These are phyloP conservation scores for Pangasius larnaudii DNA, from an alignment of 2,797 vertebrate genomes.

Conservation along the genomic window DNA sequence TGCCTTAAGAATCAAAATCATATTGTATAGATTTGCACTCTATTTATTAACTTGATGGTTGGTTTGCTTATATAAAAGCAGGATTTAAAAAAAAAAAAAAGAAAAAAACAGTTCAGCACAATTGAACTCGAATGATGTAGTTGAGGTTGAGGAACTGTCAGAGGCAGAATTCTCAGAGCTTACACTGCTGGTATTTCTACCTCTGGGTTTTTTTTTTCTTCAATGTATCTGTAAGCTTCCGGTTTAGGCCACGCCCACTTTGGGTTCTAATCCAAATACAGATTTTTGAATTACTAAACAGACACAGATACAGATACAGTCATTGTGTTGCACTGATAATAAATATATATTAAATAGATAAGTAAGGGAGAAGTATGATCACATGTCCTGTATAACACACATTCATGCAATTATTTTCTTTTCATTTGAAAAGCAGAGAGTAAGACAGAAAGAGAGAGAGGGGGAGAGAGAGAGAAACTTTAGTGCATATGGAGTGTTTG, in stretches of 20 bases:
- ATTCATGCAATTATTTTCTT: not conserved
- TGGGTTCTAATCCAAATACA: not conserved
- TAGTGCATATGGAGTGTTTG: slow-evolving; percentile 98
- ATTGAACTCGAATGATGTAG: not conserved
- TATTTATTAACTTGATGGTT: not conserved
- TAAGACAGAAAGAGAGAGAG: slow-evolving; percentile 56
- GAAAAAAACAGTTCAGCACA: not conserved
- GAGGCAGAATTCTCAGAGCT: not conserved
- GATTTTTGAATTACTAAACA: not conserved
- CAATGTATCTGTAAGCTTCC: not conserved
- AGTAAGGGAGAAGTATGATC: slow-evolving; percentile 44
- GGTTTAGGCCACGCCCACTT: not conserved
- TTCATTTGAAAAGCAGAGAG: slow-evolving; percentile 20
- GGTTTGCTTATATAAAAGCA: not conserved
- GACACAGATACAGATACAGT: not conserved
- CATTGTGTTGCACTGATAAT: not conserved
- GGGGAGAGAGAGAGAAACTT: slow-evolving; percentile 79
- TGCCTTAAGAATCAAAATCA: not conserved
- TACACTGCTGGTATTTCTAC: not conserved
- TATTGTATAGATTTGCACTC: too few relatives aligned
- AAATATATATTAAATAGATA: not conserved
- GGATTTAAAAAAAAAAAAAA: not conserved
- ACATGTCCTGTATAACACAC: not conserved
- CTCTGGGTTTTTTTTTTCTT: too few relatives aligned
- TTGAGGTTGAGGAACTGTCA: slow-evolving; percentile 1